Percentiles rank a stretch among this genome's conserved stretches.
These are phyloP conservation scores for Yasuhikotakia modesta DNA, from an alignment of 2,797 vertebrate genomes.

Conservation along the genomic window DNA sequence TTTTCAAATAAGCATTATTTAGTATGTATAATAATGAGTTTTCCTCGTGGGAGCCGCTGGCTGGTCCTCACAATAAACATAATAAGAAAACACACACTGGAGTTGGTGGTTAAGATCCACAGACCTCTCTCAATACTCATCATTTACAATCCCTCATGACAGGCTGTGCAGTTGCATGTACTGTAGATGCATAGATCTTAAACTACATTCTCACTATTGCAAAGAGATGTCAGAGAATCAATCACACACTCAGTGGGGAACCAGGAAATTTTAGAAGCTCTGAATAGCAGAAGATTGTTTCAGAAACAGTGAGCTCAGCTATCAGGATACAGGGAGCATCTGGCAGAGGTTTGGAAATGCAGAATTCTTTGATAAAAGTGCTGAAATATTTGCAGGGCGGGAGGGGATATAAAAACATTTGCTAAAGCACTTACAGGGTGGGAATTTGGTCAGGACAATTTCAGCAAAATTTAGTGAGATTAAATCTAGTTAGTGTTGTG, in stretches of 20 bases:
- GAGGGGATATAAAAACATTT: background rate
- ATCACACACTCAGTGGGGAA: conserved; percentile 26
- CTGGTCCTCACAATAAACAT: too few species aligned
- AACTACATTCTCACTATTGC: conserved; percentile 4
- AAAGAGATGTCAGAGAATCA: conserved; percentile 22
- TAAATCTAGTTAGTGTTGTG: background rate
- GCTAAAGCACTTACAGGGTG: background rate
- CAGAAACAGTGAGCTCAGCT: conserved; percentile 9
- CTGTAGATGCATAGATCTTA: background rate
- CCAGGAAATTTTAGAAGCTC: background rate
- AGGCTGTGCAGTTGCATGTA: background rate
- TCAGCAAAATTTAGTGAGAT: background rate
- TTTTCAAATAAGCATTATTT: too few species aligned
- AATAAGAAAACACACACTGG: too few species aligned
- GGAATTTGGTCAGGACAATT: background rate
- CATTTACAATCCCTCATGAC: background rate
- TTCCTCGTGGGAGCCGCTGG: too few species aligned
- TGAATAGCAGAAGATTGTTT: background rate
- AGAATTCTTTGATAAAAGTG: background rate
- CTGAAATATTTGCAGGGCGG: conserved; percentile 1
- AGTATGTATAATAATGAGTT: too few species aligned
- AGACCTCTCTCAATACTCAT: too few species aligned
- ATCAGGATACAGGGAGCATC: background rate
- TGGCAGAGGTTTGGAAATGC: conserved; percentile 9
- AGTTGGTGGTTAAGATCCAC: too few species aligned